Conservation (phyloP, 2,888 invertebrate genomes). For the Atrina japonica region DNA sequence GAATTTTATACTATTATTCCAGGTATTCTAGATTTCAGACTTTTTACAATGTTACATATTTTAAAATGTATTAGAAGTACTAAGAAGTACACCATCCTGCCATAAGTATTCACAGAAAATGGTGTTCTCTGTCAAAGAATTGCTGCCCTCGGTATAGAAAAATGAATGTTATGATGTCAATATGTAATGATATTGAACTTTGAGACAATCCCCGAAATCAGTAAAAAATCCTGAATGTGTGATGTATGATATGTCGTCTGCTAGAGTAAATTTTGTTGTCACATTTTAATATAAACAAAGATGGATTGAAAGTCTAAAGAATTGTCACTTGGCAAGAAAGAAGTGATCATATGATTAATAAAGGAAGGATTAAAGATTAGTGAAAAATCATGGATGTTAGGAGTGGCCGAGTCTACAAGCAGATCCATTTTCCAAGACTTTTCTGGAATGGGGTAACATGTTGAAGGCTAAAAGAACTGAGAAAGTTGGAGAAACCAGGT, state of each 20-base stretch:
- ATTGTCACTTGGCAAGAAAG: constrained; percentile 13
- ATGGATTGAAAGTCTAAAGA: constrained; percentile 18
- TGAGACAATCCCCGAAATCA: constrained; percentile 12
- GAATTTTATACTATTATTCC: no score
- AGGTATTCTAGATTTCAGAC: no score
- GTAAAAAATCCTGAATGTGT: not conserved
- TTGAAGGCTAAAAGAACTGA: constrained; percentile 8
- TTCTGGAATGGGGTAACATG: constrained; percentile 10
- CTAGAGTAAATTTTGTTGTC: no score
- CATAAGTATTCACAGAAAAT: not conserved
- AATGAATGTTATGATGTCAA: no score
- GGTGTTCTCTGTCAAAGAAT: not conserved
- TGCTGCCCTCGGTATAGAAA: constrained; percentile 16
- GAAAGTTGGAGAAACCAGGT: constrained; percentile 12
- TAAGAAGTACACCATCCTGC: no score
- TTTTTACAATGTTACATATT: no score
- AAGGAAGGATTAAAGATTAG: constrained; percentile 17
- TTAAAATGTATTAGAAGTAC: no score
- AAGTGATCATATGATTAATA: constrained; percentile 3
- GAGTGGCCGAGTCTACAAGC: constrained; percentile 5
- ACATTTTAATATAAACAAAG: constrained; percentile 17
- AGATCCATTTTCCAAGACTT: constrained; percentile 15
- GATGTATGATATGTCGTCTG: constrained; percentile 10
- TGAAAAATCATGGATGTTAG: constrained; percentile 4
- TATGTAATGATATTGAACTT: constrained; percentile 1